Evolutionary conservation across 2,888 invertebrate species (phyloP).

Genomic region (Melieria picta): DNA sequence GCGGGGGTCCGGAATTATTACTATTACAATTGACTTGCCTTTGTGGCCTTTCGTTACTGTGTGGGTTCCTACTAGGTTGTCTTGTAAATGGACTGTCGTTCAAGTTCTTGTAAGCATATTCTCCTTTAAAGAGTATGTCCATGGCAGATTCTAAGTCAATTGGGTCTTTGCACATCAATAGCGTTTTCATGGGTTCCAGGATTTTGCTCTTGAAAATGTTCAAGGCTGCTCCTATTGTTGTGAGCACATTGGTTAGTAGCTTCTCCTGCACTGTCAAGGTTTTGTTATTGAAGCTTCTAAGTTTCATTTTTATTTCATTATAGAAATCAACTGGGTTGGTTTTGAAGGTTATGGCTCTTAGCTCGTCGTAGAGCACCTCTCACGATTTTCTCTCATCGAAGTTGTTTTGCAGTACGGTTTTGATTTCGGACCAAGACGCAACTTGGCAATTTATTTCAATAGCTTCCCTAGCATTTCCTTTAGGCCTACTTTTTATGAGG

Average conservation of each 20-base stretch:
- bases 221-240: constrained; percentile 31
- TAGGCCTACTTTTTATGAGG: too few relatives aligned
- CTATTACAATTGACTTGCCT: background rate
- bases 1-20: background rate
- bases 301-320: too few relatives aligned
- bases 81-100: constrained; percentile 3
- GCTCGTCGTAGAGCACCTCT: too few relatives aligned
- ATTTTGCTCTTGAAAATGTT: constrained; percentile 42
- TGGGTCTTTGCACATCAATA: too few relatives aligned
- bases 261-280: constrained; percentile 2
- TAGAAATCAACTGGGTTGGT: too few relatives aligned
- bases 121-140: background rate
- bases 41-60: background rate
- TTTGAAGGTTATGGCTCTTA: too few relatives aligned
- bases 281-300: too few relatives aligned
- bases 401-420: too few relatives aligned
- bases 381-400: too few relatives aligned
- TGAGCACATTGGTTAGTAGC: constrained; percentile 9
- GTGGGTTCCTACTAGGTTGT: constrained; percentile 1
- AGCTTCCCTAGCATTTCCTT: too few relatives aligned
- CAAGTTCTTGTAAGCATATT: background rate
- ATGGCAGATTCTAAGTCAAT: constrained; percentile 28
- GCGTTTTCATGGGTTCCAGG: background rate
- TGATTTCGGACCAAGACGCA: too few relatives aligned
- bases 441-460: too few relatives aligned